phyloP scores from a whole-genome alignment of 2,888 invertebrate genomes.

The Podotricha telesiphe region DNA sequence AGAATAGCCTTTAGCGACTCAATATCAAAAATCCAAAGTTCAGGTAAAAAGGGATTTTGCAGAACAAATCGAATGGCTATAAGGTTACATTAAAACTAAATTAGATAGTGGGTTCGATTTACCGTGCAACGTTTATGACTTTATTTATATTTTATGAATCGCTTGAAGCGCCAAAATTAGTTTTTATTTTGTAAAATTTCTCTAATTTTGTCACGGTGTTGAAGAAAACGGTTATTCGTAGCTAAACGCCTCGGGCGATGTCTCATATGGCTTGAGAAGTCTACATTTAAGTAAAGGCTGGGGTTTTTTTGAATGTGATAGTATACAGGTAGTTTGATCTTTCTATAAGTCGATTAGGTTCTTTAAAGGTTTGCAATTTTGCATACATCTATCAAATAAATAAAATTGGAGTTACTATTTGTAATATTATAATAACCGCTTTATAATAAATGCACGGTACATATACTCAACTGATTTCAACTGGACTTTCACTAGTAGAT shows the following conservation, averaged over 20 bases:
- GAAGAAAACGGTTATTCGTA: not conserved
- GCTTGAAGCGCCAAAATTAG: slow-evolving; percentile 25
- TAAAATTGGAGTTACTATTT: no score
- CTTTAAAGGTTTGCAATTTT: no score
- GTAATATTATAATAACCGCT: no score
- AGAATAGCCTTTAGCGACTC: not conserved
- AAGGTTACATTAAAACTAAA: slow-evolving; percentile 53
- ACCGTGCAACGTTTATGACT: slow-evolving; percentile 58
- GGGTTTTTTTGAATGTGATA: no score
- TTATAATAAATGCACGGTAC: no score
- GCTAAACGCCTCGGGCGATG: slow-evolving; percentile 3
- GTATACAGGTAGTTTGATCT: not conserved
- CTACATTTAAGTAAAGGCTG: not conserved
- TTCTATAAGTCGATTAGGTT: not conserved
- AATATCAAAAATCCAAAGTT: not conserved
- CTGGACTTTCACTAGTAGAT: no score
- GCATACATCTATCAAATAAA: no score
- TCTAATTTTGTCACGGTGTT: slow-evolving; percentile 19
- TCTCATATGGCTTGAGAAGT: not conserved
- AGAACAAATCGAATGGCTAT: slow-evolving; percentile 48
- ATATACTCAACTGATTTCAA: no score
- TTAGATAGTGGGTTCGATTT: slow-evolving; percentile 51
- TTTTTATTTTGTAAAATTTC: slow-evolving; percentile 16
- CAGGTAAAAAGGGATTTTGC: slow-evolving; percentile 43
- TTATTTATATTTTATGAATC: slow-evolving; percentile 46